Conservation (phyloP, 2,888 invertebrate species). For the Melinaea menophilus region DNA sequence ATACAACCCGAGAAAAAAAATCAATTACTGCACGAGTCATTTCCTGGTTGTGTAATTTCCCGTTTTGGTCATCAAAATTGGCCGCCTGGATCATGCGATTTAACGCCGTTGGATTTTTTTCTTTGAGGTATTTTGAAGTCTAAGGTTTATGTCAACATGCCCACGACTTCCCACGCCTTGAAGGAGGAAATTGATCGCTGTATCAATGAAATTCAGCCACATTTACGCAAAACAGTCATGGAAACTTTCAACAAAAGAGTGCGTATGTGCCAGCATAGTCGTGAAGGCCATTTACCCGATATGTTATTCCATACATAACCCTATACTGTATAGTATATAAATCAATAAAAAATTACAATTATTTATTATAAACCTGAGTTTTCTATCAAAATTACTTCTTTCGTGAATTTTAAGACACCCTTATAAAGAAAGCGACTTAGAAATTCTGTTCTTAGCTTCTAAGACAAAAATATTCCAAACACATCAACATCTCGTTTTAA, state of each 20-base stretch:
- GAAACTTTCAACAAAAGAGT: slow-evolving; percentile 28
- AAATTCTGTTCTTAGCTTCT: no score
- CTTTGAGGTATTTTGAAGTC: slow-evolving; percentile 19
- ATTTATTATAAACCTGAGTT: no score
- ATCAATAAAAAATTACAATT: not conserved
- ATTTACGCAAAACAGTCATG: slow-evolving; percentile 28
- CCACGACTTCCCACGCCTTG: slow-evolving; percentile 20
- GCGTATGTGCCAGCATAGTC: slow-evolving; percentile 10
- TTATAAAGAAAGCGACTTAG: no score
- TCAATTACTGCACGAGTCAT: slow-evolving; percentile 12
- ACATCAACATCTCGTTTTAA: no score
- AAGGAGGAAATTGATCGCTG: slow-evolving; percentile 24
- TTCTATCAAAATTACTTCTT: no score
- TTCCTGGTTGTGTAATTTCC: not conserved
- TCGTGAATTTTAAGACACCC: no score
- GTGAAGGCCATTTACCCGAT: slow-evolving; percentile 15
- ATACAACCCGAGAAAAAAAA: slow-evolving; percentile 36
- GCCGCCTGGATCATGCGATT: no score
- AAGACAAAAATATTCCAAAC: no score
- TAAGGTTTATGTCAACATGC: slow-evolving; percentile 16
- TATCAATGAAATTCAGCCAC: slow-evolving; percentile 30
- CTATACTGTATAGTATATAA: not conserved
- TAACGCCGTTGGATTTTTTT: slow-evolving; percentile 18
- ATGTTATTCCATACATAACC: slow-evolving; percentile 15
- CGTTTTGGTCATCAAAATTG: no score